A percentile compares a stretch with the other conserved stretches of the same genome.
Conservation (phyloP, 2,888 invertebrate species). For the Phortica okadai region DNA sequence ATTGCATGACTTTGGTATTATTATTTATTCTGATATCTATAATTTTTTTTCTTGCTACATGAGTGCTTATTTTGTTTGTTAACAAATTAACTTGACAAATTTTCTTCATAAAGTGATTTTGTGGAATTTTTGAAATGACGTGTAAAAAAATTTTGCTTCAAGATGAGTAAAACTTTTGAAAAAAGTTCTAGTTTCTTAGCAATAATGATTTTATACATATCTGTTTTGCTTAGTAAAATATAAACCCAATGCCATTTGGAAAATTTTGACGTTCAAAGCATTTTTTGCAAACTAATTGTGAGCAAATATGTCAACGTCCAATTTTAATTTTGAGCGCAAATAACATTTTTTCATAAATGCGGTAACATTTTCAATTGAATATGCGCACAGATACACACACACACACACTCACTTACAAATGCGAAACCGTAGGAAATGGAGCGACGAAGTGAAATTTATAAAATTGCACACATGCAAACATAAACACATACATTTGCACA, state of each 20-base stretch:
- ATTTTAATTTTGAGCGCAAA: slow-evolving; percentile 9
- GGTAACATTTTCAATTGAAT: slow-evolving; percentile 65
- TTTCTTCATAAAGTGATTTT: too few relatives aligned
- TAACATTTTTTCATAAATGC: slow-evolving; percentile 67
- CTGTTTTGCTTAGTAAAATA: too few relatives aligned
- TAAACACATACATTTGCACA: slow-evolving; percentile 20
- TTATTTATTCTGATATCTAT: too few relatives aligned
- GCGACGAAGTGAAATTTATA: not conserved
- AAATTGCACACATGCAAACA: not conserved
- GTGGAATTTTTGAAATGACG: too few relatives aligned
- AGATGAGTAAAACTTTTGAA: too few relatives aligned
- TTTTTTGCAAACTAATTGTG: slow-evolving; percentile 63
- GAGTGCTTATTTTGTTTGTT: too few relatives aligned
- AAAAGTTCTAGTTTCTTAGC: too few relatives aligned
- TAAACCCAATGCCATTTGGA: not conserved
- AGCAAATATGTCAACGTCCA: slow-evolving; percentile 68
- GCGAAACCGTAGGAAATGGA: not conserved
- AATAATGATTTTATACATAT: too few relatives aligned
- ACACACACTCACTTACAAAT: slow-evolving; percentile 34
- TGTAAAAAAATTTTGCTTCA: too few relatives aligned
- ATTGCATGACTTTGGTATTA: too few relatives aligned
- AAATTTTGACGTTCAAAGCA: not conserved
- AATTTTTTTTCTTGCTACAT: too few relatives aligned
- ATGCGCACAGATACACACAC: slow-evolving; percentile 18
- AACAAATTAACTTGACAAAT: too few relatives aligned